Conservation (phyloP, 2,113 vertebrate species). For the Oostethus manadensis region DNA sequence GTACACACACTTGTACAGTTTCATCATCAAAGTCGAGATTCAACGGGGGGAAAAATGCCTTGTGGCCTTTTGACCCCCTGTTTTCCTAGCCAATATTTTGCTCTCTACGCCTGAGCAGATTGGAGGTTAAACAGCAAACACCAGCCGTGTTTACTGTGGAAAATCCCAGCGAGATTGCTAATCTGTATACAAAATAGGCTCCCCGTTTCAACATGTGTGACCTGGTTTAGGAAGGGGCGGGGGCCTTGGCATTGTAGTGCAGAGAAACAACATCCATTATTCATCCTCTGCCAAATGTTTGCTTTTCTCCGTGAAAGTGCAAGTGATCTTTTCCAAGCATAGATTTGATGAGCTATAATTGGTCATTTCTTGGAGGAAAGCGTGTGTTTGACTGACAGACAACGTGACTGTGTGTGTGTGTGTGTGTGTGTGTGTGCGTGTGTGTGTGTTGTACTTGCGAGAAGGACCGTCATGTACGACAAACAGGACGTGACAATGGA, state of each 20-base stretch:
- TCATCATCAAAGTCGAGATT: too few relatives aligned
- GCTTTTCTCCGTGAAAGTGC: slow-evolving; percentile 39
- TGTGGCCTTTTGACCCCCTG: neutral
- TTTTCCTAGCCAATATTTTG: slow-evolving; percentile 20
- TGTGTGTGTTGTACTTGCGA: slow-evolving; percentile 1
- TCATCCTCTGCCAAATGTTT: slow-evolving; percentile 58
- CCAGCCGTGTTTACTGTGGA: slow-evolving; percentile 27
- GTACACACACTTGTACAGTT: too few relatives aligned
- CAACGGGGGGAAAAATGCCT: neutral
- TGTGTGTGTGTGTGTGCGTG: neutral
- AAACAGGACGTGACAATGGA: slow-evolving; percentile 15
- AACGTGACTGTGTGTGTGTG: slow-evolving; percentile 1
- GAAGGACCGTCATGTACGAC: slow-evolving; percentile 22
- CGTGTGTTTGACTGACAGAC: slow-evolving; percentile 1
- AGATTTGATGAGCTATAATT: slow-evolving; percentile 16
- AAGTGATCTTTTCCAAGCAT: slow-evolving; percentile 6
- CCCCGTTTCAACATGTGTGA: slow-evolving; percentile 45
- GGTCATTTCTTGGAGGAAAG: slow-evolving; percentile 6
- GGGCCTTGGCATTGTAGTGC: slow-evolving; percentile 29
- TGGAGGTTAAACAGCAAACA: slow-evolving; percentile 45
- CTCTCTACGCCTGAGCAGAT: slow-evolving; percentile 18
- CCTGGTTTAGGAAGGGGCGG: slow-evolving; percentile 37
- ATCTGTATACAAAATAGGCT: slow-evolving; percentile 33
- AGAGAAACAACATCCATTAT: slow-evolving; percentile 64
- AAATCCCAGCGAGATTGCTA: slow-evolving; percentile 15